Conservation (phyloP, 1,140 invertebrate genomes). For the Leptinotarsa texana region DNA sequence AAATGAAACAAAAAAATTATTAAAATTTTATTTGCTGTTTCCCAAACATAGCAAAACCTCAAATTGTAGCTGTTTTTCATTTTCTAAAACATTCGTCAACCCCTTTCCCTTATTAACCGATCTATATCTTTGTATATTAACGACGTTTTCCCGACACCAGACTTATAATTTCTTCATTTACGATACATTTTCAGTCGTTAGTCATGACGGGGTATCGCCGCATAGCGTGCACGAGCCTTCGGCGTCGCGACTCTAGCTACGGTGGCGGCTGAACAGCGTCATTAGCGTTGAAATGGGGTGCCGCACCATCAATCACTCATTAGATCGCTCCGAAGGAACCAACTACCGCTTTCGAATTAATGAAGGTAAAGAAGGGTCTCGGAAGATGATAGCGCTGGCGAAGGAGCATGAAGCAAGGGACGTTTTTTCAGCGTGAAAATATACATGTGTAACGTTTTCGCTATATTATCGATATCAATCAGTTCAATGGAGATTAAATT, state of each 20-base stretch:
- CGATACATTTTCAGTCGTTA: background rate
- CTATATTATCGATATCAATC: too few species aligned
- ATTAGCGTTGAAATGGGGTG: slow-evolving; percentile 21
- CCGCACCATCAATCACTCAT: slow-evolving; percentile 26
- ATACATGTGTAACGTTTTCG: too few species aligned
- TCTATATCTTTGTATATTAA: background rate
- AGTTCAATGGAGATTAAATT: too few species aligned
- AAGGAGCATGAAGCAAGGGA: background rate
- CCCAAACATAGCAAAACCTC: too few species aligned
- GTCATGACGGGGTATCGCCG: slow-evolving; percentile 4
- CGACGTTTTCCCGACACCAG: background rate
- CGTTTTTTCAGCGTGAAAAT: background rate
- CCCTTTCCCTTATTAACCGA: background rate
- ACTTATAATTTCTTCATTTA: slow-evolving; percentile 4
- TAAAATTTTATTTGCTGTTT: too few species aligned
- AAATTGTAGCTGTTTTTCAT: too few species aligned
- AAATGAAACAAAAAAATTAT: too few species aligned
- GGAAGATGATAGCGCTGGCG: background rate
- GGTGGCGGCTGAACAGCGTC: slow-evolving; percentile 21
- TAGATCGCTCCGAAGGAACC: background rate
- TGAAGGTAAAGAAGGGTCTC: slow-evolving; percentile 6
- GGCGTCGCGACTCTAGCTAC: background rate
- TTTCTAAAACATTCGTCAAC: background rate
- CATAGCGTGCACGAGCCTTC: background rate
- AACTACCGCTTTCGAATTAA: slow-evolving; percentile 23